Evolutionary conservation across 2,888 invertebrate species (phyloP).

Genomic region (Ormyrus pomaceus): DNA sequence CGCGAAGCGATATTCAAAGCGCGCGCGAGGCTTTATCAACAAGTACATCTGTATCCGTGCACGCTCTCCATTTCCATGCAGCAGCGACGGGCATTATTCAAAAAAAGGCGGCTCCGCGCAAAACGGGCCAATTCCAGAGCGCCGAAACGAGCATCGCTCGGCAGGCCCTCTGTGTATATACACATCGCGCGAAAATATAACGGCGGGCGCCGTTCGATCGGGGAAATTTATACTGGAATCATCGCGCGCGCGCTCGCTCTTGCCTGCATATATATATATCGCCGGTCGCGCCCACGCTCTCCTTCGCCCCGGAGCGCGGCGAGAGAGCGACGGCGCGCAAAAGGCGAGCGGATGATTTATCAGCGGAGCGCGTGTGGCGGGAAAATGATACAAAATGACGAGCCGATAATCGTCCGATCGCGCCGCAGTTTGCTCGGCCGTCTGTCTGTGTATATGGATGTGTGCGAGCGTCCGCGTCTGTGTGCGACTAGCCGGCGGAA

Average conservation of each 20-base stretch:
- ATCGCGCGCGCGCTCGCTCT: conserved; percentile 47
- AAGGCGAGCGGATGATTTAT: conserved; percentile 70
- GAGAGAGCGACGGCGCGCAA: conserved; percentile 19
- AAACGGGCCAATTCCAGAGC: no score
- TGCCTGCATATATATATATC: conserved; percentile 55
- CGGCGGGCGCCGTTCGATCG: conserved; percentile 57
- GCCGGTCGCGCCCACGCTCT: conserved; percentile 32
- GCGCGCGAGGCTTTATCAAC: no score
- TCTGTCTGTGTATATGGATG: no score
- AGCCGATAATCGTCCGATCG: conserved; percentile 9
- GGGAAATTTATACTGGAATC: conserved; percentile 71
- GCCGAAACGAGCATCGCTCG: not conserved
- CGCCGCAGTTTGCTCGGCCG: not conserved
- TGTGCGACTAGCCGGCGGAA: no score
- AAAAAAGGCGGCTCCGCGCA: no score
- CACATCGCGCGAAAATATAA: conserved; percentile 65
- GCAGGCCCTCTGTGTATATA: not conserved
- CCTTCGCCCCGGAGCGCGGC: not conserved
- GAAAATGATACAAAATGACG: conserved; percentile 73
- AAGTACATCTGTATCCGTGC: no score
- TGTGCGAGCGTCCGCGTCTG: no score
- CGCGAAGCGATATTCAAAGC: no score
- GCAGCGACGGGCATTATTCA: no score
- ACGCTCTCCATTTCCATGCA: no score
- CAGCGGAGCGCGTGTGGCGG: conserved; percentile 68